These are phyloP conservation scores for Brachylomia viminalis DNA, from an alignment of 2,888 invertebrate species.

Conservation along the genomic window DNA sequence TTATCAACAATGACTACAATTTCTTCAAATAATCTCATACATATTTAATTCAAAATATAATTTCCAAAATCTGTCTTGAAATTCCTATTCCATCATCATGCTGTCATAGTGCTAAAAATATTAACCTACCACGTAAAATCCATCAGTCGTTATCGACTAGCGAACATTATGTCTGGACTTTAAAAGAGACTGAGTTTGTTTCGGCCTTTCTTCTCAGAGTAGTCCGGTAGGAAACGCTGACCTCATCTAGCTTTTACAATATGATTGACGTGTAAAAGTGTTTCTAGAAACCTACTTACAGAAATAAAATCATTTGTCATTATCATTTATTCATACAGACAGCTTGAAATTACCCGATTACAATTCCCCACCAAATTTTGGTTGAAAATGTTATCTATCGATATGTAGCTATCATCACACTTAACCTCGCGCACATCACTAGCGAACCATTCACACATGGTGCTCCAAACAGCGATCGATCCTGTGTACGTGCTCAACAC, in stretches of 20 bases:
- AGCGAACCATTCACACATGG: constrained; percentile 79
- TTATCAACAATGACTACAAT: background rate
- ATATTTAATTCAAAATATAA: background rate
- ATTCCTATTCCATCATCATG: background rate
- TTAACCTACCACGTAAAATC: background rate
- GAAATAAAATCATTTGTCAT: too few species aligned
- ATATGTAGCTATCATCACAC: constrained; percentile 40
- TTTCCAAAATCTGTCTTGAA: background rate
- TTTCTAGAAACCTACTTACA: too few species aligned
- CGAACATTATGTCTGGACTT: too few species aligned
- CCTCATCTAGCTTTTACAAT: too few species aligned
- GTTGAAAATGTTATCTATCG: background rate
- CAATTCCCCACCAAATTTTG: background rate
- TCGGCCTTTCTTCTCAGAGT: too few species aligned
- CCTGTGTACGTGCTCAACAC: constrained; percentile 56
- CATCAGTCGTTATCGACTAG: constrained; percentile 48
- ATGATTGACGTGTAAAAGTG: too few species aligned
- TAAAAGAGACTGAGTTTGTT: too few species aligned
- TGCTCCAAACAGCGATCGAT: constrained; percentile 85
- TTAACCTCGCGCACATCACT: constrained; percentile 65
- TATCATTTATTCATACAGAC: background rate
- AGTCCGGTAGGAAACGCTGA: too few species aligned
- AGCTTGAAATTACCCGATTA: background rate
- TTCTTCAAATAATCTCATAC: background rate
- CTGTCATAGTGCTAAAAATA: background rate